phyloP scores from a whole-genome alignment of 2,113 vertebrate genomes.

The Notarius quadriscutis region DNA sequence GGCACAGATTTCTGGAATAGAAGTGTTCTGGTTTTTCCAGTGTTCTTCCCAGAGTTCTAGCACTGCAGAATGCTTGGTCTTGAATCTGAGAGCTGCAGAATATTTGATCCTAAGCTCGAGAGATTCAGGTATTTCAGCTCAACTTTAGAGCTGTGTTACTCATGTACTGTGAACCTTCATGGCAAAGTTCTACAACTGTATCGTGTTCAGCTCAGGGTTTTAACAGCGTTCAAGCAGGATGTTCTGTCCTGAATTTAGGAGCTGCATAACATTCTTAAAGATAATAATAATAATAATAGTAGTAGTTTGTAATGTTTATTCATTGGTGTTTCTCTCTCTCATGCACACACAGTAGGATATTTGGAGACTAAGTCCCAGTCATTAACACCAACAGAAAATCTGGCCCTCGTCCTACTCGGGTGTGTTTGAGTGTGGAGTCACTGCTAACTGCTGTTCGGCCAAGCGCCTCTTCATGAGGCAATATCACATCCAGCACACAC shows the following conservation, averaged over 20 bases:
- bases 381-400: slow-evolving; percentile 2
- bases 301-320: background rate
- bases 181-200: too few species aligned
- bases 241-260: background rate
- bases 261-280: background rate
- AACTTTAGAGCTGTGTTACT: background rate
- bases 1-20: too few species aligned
- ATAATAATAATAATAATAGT: background rate
- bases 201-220: background rate
- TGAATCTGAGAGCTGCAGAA: background rate
- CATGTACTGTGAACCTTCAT: too few species aligned
- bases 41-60: background rate
- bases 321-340: background rate
- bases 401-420: background rate
- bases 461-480: slow-evolving; percentile 2
- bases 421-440: background rate
- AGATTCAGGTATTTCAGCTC: background rate
- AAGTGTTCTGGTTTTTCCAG: too few species aligned
- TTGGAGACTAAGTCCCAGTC: slow-evolving; percentile 1
- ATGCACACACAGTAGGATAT: slow-evolving; percentile 18
- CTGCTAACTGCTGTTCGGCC: slow-evolving; percentile 4
- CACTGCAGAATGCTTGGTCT: background rate
- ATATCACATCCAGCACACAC: background rate
- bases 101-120: background rate
- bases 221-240: background rate